Evolutionary conservation across 2,797 vertebrate species (phyloP), one percentile per base, ranked within the genome.

Genomic region (Pristis pectinata): DNA sequence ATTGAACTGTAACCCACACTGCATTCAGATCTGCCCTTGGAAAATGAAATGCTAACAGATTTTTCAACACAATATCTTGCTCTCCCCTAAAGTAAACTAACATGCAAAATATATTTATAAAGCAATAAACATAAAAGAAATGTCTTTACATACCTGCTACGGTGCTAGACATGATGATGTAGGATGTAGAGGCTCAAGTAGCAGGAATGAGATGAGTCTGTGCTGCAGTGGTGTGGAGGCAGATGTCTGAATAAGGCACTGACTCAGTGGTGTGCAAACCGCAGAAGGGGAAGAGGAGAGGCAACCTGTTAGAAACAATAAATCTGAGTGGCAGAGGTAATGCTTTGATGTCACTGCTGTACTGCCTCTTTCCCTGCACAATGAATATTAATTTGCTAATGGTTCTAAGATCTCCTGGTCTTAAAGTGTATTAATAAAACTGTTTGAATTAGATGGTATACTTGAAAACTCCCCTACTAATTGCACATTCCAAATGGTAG

Each of bases 371-470:
- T 94, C 44, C 53, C 44, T 9, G 7, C 70, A 94, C 70, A 94
- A 74, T 74, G 92, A 74, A 74, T 94, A 94, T 94, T 94, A 94
- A 94, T 94, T 94, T 74, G 70, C 70, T 94, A 94, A 89, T 74
- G 49, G 7, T 49, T 15, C 72, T 27, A 76, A 76, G 49, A 94
- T 34, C 92, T 22, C 70, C 27, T 44, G 76, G 30, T 17, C 70
- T 76, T 76, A 17, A 74, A 74, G 56, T 53, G 41, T 53, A 34
- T 22, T 53, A 72, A 24, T 19, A 44, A 19, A 56, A n/a, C 5
- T 44, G 41, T 72, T 72, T 67, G 70, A 94, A 94, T 94, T 56
- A 9, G 70, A 1, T 10, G 49, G 24, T 53, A 22, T 22, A 56
- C 30, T 8, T 94, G 10, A 76, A 76, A 94, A 94, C 92, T 56